Evolutionary conservation across 1,140 invertebrate genomes (phyloP).

Genomic region (Drosophila sproati): DNA sequence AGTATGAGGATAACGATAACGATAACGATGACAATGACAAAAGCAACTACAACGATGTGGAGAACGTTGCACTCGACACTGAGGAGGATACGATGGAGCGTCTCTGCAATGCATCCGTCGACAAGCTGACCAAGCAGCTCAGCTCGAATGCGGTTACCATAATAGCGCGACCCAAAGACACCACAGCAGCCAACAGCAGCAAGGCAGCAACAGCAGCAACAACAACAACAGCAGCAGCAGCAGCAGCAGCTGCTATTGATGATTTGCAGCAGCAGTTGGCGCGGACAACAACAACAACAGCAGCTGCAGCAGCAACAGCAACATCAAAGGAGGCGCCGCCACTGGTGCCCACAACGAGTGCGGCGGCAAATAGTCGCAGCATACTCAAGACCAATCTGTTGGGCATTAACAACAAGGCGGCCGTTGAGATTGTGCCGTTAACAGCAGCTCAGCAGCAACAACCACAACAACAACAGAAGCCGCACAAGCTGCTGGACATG

Average conservation of each 20-base stretch:
- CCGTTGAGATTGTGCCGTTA: constrained; percentile 74
- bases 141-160: constrained; percentile 81
- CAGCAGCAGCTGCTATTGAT: background rate
- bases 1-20: constrained; percentile 29
- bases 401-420: constrained; percentile 74
- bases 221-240: background rate
- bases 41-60: background rate
- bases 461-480: constrained; percentile 36
- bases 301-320: constrained; percentile 3
- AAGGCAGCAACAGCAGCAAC: background rate
- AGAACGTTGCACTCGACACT: background rate
- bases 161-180: constrained; percentile 75
- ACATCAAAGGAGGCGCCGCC: constrained; percentile 55
- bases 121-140: constrained; percentile 78
- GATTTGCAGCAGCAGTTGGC: constrained; percentile 2
- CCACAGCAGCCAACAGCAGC: background rate
- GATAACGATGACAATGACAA: constrained; percentile 25
- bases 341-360: constrained; percentile 38
- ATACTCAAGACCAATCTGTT: constrained; percentile 75
- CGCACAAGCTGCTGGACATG: constrained; percentile 64
- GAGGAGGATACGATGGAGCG: constrained; percentile 2
- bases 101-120: constrained; percentile 60
- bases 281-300: background rate
- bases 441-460: constrained; percentile 1
- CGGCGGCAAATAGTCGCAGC: constrained; percentile 65